These are phyloP conservation scores for Micropoecilia bifurca DNA, from an alignment of 2,797 vertebrate genomes.

Conservation along the genomic window DNA sequence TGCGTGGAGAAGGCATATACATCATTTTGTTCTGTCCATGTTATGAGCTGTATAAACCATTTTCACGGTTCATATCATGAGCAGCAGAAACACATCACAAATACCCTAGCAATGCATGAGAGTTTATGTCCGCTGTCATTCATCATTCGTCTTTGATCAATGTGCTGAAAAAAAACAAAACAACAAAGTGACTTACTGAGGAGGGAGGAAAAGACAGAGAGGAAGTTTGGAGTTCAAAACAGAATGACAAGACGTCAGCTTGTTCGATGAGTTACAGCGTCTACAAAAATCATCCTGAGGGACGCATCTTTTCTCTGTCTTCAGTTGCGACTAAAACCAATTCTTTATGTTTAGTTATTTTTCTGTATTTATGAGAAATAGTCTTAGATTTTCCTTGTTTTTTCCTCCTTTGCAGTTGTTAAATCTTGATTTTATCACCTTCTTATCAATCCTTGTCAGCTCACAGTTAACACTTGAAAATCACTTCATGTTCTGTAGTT, in stretches of 20 bases:
- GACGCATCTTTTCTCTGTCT: neutral
- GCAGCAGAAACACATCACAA: neutral
- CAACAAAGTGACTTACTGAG: slow-evolving; percentile 31
- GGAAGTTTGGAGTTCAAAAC: slow-evolving; percentile 11
- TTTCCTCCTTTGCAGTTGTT: neutral
- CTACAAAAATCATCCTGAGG: slow-evolving; percentile 9
- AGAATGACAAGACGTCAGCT: slow-evolving; percentile 21
- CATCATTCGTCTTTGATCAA: slow-evolving; percentile 48
- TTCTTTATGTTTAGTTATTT: neutral
- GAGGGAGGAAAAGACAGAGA: slow-evolving; percentile 16
- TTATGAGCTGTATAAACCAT: neutral
- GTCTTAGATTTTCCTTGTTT: neutral
- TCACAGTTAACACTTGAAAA: neutral
- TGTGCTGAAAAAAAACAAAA: slow-evolving; percentile 19
- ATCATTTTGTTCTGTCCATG: slow-evolving; percentile 32
- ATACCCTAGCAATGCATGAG: slow-evolving; percentile 18
- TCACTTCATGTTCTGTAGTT: neutral
- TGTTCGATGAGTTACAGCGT: slow-evolving; percentile 23
- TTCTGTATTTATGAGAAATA: neutral
- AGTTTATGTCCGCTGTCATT: slow-evolving; percentile 38
- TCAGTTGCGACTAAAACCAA: neutral
- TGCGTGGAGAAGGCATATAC: slow-evolving; percentile 26
- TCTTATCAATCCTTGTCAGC: neutral
- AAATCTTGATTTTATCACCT: neutral
- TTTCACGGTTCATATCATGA: neutral